Evolutionary conservation across 1,140 invertebrate genomes (phyloP), one percentile per base, ranked within the genome.

Genomic region (Orius insidiosus): DNA sequence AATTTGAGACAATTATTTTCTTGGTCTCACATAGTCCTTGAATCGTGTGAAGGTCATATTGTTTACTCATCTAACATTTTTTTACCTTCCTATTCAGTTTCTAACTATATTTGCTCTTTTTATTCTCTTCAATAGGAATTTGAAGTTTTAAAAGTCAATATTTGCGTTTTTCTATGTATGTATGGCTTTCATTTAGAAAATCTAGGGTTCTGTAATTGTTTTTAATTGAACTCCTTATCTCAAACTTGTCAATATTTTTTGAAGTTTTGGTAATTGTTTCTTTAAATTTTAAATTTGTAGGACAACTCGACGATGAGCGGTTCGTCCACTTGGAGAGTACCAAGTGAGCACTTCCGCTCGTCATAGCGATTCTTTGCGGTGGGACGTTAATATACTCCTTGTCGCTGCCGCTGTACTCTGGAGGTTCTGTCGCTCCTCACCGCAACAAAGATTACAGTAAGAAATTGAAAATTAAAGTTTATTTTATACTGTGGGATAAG

Each of bases 381-480:
- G 64, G 64, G 14, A 59, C 64, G 14, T 55, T 71, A 8, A 58
- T 71, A 55, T 69, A 42, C 58, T 68, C 41, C 51, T 66, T 6
- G 50, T 70, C 36, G 53, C 63, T 45, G 64, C 63, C 5, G 57
- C 63, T 24, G 51, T 70, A 19, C 52, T 69, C 7, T 71, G 69
- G 60, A 59, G 66, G 42, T 70, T 67, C 53, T 71, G 69, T 65
- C 46, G 60, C 63, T 56, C 61, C 63, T 6, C 60, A 63, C 33
- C 57, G 59, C 32, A 63, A 68, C 35, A 69, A 69, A 55, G 62
- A 66, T 47, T 69, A 66, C 49, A 63, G 67, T 69, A 61, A 47
- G 53, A 13, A 8, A n/a, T n/a, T n/a, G n/a, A n/a, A n/a, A n/a
- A n/a, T n/a, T n/a, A n/a, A n/a, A 24, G 11, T 45, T 35, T 35